A percentile compares a stretch with the other conserved stretches of the same genome.
Evolutionary conservation across 1,140 invertebrate genomes (phyloP).

Genomic region (Stenopsyche tienmushanensis): DNA sequence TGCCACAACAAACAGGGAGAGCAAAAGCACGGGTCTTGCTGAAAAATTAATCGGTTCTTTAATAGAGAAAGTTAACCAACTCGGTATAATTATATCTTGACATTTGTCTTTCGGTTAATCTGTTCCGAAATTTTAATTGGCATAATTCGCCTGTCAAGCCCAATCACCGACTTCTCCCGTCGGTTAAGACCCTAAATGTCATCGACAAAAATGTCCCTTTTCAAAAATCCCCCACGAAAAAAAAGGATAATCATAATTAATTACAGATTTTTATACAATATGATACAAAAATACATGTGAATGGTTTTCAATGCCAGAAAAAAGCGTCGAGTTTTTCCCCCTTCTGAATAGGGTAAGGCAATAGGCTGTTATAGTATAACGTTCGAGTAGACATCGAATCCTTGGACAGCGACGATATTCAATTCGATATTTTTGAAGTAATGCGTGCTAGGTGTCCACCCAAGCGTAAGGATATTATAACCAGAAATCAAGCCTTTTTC

Average conservation of each 20-base stretch:
- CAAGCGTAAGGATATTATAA: slow-evolving; percentile 16
- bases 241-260: no score
- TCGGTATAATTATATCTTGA: slow-evolving; percentile 4
- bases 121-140: neutral
- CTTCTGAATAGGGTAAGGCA: no score
- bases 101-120: slow-evolving; percentile 13
- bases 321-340: no score
- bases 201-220: no score
- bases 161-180: no score
- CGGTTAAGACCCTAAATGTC: no score
- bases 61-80: neutral
- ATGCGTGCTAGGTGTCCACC: neutral
- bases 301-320: no score
- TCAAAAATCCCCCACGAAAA: no score
- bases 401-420: no score
- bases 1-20: neutral
- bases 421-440: neutral
- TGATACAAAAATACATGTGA: slow-evolving; percentile 4
- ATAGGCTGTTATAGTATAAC: no score
- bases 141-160: neutral
- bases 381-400: no score
- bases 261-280: no score
- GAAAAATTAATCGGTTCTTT: slow-evolving; percentile 4
- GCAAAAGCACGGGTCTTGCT: neutral
- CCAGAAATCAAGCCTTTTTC: slow-evolving; percentile 11